Conservation (phyloP, 2,113 vertebrate genomes). For the Nicator chloris region DNA sequence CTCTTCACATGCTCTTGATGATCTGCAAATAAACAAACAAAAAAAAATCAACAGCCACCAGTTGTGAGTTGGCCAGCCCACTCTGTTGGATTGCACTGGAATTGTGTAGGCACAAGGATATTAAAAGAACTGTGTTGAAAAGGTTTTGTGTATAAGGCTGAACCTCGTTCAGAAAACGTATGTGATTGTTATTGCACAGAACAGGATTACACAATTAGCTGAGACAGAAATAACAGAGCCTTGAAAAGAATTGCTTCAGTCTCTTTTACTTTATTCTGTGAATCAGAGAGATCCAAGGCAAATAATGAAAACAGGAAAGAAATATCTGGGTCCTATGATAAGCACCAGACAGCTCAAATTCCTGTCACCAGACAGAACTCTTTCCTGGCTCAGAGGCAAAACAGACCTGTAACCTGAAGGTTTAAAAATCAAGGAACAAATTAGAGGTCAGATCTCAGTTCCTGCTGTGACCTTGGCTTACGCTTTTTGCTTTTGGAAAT, state of each 20-base stretch:
- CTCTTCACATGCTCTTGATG: conserved; percentile 72
- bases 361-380: background rate
- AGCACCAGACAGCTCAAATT: background rate
- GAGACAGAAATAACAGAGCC: conserved; percentile 14
- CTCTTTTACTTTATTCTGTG: conserved; percentile 16
- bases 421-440: background rate
- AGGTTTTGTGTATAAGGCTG: conserved; percentile 59
- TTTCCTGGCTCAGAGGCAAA: background rate
- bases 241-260: background rate
- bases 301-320: background rate
- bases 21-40: conserved; percentile 74
- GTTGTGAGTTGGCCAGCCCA: conserved; percentile 66
- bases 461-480: background rate
- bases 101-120: conserved; percentile 64
- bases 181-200: conserved; percentile 52
- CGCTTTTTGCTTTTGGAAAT: background rate
- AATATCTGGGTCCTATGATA: background rate
- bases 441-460: background rate
- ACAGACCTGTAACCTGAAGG: background rate
- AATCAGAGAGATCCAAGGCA: background rate
- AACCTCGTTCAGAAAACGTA: conserved; percentile 63
- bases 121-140: conserved; percentile 62
- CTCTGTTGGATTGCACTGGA: conserved; percentile 64
- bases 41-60: conserved; percentile 68
- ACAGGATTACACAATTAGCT: conserved; percentile 36